Conservation (phyloP, 2,888 invertebrate species). For the Petrophora chlorosata region DNA sequence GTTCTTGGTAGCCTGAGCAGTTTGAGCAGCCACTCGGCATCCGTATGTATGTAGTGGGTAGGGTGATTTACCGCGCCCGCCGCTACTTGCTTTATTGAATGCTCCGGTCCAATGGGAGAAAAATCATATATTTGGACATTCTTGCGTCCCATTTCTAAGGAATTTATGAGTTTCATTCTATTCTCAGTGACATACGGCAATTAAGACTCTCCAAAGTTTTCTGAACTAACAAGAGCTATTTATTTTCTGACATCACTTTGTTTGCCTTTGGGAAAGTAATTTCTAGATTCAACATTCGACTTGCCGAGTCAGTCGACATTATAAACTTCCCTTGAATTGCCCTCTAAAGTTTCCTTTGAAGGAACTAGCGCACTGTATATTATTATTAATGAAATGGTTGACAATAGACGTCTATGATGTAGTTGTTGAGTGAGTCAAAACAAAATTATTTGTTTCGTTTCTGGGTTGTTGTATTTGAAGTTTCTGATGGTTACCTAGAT, state of each 20-base stretch:
- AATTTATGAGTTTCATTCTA: constrained; percentile 74
- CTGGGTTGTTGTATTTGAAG: too few species aligned
- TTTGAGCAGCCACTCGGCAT: constrained; percentile 52
- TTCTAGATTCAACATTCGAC: constrained; percentile 18
- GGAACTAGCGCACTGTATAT: too few species aligned
- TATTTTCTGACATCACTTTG: constrained; percentile 7
- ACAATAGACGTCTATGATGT: too few species aligned
- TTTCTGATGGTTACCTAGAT: too few species aligned
- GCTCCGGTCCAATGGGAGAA: constrained; percentile 70
- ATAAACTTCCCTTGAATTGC: too few species aligned
- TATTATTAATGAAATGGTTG: too few species aligned
- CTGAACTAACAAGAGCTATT: constrained; percentile 7
- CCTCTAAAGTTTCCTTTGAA: too few species aligned
- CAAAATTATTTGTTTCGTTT: too few species aligned
- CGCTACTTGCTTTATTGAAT: constrained; percentile 71
- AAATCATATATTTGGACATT: constrained; percentile 77
- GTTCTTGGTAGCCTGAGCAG: constrained; percentile 40
- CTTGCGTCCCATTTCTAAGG: constrained; percentile 39
- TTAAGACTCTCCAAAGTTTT: constrained; percentile 51
- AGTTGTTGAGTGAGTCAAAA: too few species aligned
- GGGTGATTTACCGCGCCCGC: constrained; percentile 70
- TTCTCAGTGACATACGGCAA: constrained; percentile 67
- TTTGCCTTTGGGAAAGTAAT: constrained; percentile 11
- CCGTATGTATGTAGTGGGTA: constrained; percentile 48
- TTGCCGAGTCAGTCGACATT: constrained; percentile 15